Conservation (phyloP, 2,797 vertebrate species). For the Lacerta viridis region DNA sequence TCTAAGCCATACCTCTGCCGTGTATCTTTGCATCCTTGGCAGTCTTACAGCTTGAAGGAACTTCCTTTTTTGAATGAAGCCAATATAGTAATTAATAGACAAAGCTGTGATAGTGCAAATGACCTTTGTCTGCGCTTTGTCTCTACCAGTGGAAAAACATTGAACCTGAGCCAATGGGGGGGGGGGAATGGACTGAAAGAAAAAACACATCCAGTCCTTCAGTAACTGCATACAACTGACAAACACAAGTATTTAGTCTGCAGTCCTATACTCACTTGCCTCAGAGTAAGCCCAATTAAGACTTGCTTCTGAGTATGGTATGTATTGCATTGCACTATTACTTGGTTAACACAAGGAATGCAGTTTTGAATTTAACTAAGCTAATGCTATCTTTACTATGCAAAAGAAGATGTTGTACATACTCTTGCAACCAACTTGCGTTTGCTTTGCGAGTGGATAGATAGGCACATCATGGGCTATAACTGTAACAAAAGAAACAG, state of each 20-base stretch:
- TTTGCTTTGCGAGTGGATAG: background rate
- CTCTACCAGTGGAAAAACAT: conserved; percentile 42
- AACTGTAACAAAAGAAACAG: conserved; percentile 7
- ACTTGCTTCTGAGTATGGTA: background rate
- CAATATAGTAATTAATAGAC: conserved; percentile 52
- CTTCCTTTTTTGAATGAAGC: conserved; percentile 31
- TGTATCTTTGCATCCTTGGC: conserved; percentile 53
- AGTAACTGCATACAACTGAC: background rate
- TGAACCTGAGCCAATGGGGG: conserved; percentile 15
- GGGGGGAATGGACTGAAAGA: conserved; percentile 9
- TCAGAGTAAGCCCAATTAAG: background rate
- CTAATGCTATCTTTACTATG: background rate
- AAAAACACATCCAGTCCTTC: conserved; percentile 38
- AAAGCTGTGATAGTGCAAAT: conserved; percentile 56
- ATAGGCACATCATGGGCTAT: background rate
- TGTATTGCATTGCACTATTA: background rate
- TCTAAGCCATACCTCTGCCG: conserved; percentile 23
- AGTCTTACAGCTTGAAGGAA: conserved; percentile 58
- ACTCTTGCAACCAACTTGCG: background rate
- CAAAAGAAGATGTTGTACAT: conserved; percentile 9
- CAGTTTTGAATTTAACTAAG: conserved; percentile 30
- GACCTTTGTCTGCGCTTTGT: conserved; percentile 50
- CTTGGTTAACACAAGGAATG: conserved; percentile 16
- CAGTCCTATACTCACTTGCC: background rate
- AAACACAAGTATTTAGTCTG: background rate